These are phyloP conservation scores for Drosophila sordidapex DNA, from an alignment of 2,888 invertebrate genomes.

Conservation along the genomic window DNA sequence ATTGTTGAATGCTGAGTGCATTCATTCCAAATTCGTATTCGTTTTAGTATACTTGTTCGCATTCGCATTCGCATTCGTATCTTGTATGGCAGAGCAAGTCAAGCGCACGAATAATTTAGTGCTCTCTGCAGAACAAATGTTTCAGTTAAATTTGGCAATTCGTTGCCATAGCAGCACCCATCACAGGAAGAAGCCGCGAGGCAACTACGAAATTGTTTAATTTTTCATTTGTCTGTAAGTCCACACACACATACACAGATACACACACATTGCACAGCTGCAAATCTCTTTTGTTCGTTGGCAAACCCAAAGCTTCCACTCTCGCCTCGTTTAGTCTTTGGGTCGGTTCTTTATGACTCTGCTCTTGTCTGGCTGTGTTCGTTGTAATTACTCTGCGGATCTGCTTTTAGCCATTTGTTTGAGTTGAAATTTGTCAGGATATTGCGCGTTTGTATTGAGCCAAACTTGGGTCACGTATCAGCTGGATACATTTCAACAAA, in stretches of 20 bases:
- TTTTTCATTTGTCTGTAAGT: slow-evolving; percentile 69
- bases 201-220: slow-evolving; percentile 75
- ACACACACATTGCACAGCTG: slow-evolving; percentile 21
- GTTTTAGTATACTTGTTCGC: background rate
- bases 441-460: slow-evolving; percentile 41
- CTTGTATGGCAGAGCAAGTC: slow-evolving; percentile 35
- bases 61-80: slow-evolving; percentile 31
- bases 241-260: slow-evolving; percentile 14
- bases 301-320: slow-evolving; percentile 19
- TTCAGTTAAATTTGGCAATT: slow-evolving; percentile 78
- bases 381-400: slow-evolving; percentile 71
- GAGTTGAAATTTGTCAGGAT: slow-evolving; percentile 75
- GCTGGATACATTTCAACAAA: slow-evolving; percentile 32
- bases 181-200: slow-evolving; percentile 14
- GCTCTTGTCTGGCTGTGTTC: slow-evolving; percentile 44
- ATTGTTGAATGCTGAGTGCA: slow-evolving; percentile 24
- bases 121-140: slow-evolving; percentile 74
- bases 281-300: slow-evolving; percentile 15
- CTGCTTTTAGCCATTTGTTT: slow-evolving; percentile 71
- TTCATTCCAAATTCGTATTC: slow-evolving; percentile 33
- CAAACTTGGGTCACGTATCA: slow-evolving; percentile 43
- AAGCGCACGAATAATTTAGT: slow-evolving; percentile 71
- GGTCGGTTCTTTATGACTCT: slow-evolving; percentile 44
- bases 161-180: slow-evolving; percentile 52
- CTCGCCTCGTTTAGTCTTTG: slow-evolving; percentile 21